Base-by-base conservation (phyloP, 2,888 invertebrate genomes). In the Tenthredo livida region DNA sequence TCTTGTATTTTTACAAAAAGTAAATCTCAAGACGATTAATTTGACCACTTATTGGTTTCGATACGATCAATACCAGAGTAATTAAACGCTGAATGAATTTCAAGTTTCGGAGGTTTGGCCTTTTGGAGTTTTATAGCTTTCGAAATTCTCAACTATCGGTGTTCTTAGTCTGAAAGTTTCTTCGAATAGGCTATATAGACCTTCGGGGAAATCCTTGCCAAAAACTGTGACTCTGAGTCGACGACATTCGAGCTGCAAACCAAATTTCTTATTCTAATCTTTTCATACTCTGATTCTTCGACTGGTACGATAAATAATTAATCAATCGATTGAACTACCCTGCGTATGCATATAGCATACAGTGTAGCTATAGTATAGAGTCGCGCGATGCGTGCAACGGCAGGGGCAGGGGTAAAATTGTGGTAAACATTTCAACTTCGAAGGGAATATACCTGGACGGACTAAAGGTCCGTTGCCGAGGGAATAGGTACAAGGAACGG, bases 401-500 rank as follows among this genome's bases (percentile, higher is more conserved):
- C n/a, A 10, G n/a, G n/a, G n/a, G 1, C 12, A 12, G 4, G 21
- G 43, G n/a, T 10, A 7, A 72, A 37, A 40, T 10, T 3, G 2
- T 73, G 40, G 40, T 40, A 43, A 73, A 73, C 21, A 73, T 73
- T 73, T 73, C 0, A 40, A 40, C 40, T 73, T 21, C 29, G 40
- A 40, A 43, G 72, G 72, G 72, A 43, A 73, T 73, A 73, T 73
- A 73, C 72, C 72, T 73, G 72, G 72, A 12, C 21, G 21, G 43
- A 15, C 21, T 21, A n/a, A 54, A 54, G 54, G 54, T n/a, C 7
- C 54, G 72, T 54, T 77, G 77, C 50, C n/a, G 40, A 54, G n/a
- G 29, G 54, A 77, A 77, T 54, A 43, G 33, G 33, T 61, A 77
- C 54, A 77, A 77, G 77, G 54, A 50, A 50, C 50, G 77, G 77